phyloP scores from a whole-genome alignment of 2,797 vertebrate genomes.

The Percopsis omiscomaycus region DNA sequence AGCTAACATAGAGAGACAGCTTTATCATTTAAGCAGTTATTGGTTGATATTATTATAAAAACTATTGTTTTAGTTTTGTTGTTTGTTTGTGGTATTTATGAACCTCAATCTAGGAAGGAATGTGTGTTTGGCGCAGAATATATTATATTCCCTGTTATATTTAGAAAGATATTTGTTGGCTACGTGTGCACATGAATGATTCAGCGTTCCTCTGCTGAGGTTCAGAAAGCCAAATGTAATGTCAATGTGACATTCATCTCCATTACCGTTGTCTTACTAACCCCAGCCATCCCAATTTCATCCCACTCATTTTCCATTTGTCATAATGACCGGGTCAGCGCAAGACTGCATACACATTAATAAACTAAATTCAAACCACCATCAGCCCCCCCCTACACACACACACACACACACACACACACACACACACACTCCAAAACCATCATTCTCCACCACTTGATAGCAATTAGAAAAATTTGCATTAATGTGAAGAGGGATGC shows the following conservation, averaged over 20 bases:
- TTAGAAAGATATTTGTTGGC: background rate
- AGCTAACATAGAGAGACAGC: background rate
- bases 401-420: too few species aligned
- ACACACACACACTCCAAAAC: background rate
- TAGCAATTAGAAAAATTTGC: conserved; percentile 23
- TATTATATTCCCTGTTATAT: background rate
- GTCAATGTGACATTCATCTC: conserved; percentile 20
- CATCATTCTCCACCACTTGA: conserved; percentile 18
- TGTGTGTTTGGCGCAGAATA: background rate
- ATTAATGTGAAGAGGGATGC: background rate
- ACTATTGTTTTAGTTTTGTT: background rate
- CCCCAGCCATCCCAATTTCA: background rate
- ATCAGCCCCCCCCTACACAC: too few species aligned
- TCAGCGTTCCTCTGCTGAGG: background rate
- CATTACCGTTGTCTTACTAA: conserved; percentile 7
- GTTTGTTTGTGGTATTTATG: conserved; percentile 1
- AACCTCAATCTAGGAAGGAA: background rate
- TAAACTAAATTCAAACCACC: background rate
- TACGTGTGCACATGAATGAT: background rate
- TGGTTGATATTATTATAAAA: background rate
- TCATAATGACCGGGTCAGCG: background rate
- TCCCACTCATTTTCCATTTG: conserved; percentile 8
- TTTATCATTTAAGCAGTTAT: background rate
- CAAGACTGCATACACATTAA: background rate
- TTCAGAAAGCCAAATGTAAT: background rate